These are phyloP conservation scores for Eumerus sabulonum DNA, from an alignment of 2,888 invertebrate genomes.

Conservation along the genomic window DNA sequence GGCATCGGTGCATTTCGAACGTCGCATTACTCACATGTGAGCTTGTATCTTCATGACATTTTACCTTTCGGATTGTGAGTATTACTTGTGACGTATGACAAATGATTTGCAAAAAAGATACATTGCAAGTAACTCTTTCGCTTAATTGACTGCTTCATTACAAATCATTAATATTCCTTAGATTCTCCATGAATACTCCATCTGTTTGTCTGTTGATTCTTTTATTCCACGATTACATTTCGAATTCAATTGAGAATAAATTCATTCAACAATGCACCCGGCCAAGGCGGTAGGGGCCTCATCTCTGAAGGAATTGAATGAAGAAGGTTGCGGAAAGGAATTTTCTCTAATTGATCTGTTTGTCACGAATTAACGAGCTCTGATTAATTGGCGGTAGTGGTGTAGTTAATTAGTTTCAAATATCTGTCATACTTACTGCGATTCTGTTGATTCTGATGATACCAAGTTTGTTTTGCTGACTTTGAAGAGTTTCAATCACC, in stretches of 20 bases:
- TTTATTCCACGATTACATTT: slow-evolving; percentile 20
- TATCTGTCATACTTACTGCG: no score
- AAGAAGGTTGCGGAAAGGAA: slow-evolving; percentile 40
- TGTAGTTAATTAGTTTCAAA: slow-evolving; percentile 44
- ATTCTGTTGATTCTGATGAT: not conserved
- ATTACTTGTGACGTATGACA: slow-evolving; percentile 4
- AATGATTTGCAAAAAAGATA: slow-evolving; percentile 44
- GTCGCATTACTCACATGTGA: no score
- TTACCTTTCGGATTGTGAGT: slow-evolving; percentile 40
- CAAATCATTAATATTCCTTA: slow-evolving; percentile 59
- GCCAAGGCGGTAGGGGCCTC: no score
- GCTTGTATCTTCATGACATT: slow-evolving; percentile 37
- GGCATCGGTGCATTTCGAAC: slow-evolving; percentile 39
- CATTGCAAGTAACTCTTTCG: slow-evolving; percentile 18
- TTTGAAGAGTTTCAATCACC: slow-evolving; percentile 7
- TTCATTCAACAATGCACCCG: slow-evolving; percentile 26
- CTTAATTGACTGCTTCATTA: slow-evolving; percentile 61
- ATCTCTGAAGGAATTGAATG: slow-evolving; percentile 18
- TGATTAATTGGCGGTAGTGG: slow-evolving; percentile 45
- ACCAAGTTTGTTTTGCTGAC: not conserved
- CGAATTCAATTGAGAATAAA: slow-evolving; percentile 45
- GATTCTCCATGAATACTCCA: slow-evolving; percentile 33
- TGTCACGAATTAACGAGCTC: slow-evolving; percentile 40
- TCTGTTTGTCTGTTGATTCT: slow-evolving; percentile 10
- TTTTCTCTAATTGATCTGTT: slow-evolving; percentile 62